Percentiles rank a stretch among this genome's conserved stretches.
Evolutionary conservation across 2,113 vertebrate species (phyloP).

Genomic region (Labeo rohita): DNA sequence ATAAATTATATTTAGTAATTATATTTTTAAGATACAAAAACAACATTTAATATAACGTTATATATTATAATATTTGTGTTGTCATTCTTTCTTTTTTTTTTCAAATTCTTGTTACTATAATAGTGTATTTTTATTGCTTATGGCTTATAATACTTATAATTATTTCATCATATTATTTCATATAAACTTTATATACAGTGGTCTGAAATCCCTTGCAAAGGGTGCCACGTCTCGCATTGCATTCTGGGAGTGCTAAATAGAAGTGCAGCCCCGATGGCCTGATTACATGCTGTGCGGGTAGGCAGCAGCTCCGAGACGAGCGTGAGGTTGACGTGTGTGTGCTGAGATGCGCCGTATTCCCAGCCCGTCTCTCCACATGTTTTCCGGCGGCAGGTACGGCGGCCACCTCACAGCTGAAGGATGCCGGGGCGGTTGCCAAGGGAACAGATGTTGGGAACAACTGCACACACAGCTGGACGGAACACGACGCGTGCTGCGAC

Average conservation of each 20-base stretch:
- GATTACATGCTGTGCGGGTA: too few species aligned
- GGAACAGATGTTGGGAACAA: slow-evolving; percentile 30
- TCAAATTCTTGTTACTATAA: too few species aligned
- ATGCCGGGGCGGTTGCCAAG: slow-evolving; percentile 19
- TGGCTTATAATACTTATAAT: background rate
- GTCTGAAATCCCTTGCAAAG: background rate
- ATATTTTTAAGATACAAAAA: background rate
- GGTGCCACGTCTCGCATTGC: background rate
- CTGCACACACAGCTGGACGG: slow-evolving; percentile 21
- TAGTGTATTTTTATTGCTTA: background rate
- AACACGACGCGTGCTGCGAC: background rate
- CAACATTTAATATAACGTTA: too few species aligned
- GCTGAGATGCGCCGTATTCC: background rate
- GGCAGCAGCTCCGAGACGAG: background rate
- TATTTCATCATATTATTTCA: background rate
- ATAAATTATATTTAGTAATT: too few species aligned
- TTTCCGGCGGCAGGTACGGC: background rate
- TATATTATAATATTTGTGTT: too few species aligned
- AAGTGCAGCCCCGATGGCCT: too few species aligned
- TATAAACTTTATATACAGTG: background rate
- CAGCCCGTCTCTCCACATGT: background rate
- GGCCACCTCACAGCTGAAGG: slow-evolving; percentile 6
- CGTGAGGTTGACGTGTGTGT: background rate
- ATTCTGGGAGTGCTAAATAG: background rate
- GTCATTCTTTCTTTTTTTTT: too few species aligned